Conservation (phyloP, 2,888 invertebrate genomes). For the Seira ritae region DNA sequence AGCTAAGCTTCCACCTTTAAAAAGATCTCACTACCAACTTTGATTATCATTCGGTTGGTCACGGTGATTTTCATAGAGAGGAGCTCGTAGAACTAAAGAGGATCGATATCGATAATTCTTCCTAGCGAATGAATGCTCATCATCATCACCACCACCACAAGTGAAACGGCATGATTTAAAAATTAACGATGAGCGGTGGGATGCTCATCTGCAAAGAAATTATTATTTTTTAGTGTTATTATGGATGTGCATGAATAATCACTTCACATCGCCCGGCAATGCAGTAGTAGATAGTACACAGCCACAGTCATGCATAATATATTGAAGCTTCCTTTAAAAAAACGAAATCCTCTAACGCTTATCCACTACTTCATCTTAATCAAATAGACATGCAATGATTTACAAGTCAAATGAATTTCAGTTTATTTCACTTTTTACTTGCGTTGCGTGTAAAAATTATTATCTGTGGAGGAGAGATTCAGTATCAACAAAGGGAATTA, state of each 20-base stretch:
- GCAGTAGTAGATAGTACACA: too few species aligned
- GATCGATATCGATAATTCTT: slow-evolving; percentile 14
- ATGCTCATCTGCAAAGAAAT: slow-evolving; percentile 23
- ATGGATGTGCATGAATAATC: slow-evolving; percentile 47
- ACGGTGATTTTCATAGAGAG: slow-evolving; percentile 23
- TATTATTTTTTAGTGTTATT: slow-evolving; percentile 24
- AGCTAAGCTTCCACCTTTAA: slow-evolving; percentile 17
- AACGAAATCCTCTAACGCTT: too few species aligned
- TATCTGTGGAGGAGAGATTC: slow-evolving; percentile 19
- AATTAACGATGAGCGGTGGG: slow-evolving; percentile 8
- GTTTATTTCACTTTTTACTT: not conserved
- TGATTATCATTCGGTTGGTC: slow-evolving; percentile 50
- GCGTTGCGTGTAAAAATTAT: slow-evolving; percentile 32
- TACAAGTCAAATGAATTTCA: slow-evolving; percentile 48
- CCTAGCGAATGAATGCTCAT: not conserved
- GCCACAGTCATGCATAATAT: not conserved
- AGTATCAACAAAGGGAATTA: slow-evolving; percentile 40
- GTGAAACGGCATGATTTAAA: not conserved
- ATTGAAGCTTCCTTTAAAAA: too few species aligned
- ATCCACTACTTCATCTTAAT: not conserved
- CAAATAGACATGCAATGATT: slow-evolving; percentile 30
- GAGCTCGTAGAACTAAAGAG: slow-evolving; percentile 9
- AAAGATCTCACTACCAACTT: slow-evolving; percentile 35
- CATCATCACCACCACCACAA: not conserved
- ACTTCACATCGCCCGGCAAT: slow-evolving; percentile 25